These are phyloP conservation scores for Trachythela sp. DNA, from an alignment of 64 coral and sea anemone genomes.

Conservation along the genomic window DNA sequence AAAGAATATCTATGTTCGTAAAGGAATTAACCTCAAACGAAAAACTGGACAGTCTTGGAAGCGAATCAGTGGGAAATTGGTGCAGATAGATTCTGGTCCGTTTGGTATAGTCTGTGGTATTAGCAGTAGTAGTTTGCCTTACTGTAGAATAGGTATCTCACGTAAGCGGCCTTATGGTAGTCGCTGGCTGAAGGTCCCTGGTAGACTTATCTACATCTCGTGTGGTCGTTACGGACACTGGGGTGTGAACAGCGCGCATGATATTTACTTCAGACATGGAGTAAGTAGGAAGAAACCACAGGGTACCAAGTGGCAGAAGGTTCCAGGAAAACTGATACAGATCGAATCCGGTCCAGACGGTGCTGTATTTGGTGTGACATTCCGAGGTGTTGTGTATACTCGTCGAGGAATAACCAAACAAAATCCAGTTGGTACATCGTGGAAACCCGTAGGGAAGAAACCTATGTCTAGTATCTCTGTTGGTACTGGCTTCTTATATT, in stretches of 20 bases:
- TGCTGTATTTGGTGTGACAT: background rate
- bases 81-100: slow-evolving; percentile 27
- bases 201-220: background rate
- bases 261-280: slow-evolving; percentile 13
- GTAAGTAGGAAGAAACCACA: background rate
- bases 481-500: background rate
- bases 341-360: slow-evolving; percentile 29
- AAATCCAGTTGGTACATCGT: slow-evolving; percentile 11
- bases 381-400: background rate
- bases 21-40: background rate
- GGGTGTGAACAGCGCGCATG: background rate
- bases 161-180: background rate
- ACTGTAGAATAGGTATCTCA: background rate
- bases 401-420: background rate
- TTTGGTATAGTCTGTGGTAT: slow-evolving; percentile 26
- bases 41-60: background rate
- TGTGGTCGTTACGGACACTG: slow-evolving; percentile 6
- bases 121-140: background rate
- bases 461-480: background rate
- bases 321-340: background rate
- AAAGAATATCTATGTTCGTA: background rate
- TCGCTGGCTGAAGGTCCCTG: background rate
- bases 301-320: slow-evolving; percentile 11
- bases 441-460: background rate
- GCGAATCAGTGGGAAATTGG: background rate